These are phyloP conservation scores for Lepus americanus DNA, from an alignment of 2,113 vertebrate genomes.

Conservation along the genomic window DNA sequence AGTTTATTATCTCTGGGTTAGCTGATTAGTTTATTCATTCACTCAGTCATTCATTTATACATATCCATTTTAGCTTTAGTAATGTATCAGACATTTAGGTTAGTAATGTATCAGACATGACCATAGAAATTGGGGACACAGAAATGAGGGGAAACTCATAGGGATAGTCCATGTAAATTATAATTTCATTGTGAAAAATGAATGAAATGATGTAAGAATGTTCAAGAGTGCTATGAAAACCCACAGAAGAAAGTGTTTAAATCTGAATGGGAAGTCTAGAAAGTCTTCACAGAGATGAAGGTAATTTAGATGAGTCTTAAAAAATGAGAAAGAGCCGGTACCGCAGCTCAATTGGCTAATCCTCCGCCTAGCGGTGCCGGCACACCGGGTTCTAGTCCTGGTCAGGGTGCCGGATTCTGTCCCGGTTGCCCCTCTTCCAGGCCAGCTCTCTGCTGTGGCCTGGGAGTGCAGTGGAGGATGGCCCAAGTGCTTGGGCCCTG, in stretches of 20 bases:
- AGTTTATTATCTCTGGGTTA: constrained; percentile 32
- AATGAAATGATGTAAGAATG: constrained; percentile 8
- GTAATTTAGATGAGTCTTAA: constrained; percentile 44
- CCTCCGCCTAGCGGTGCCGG: too few relatives aligned
- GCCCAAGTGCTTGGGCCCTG: too few relatives aligned
- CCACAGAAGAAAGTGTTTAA: constrained; percentile 39
- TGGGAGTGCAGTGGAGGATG: too few relatives aligned
- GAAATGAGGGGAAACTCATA: background rate
- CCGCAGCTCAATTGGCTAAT: too few relatives aligned
- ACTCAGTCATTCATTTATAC: constrained; percentile 3
- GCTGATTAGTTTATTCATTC: constrained; percentile 43
- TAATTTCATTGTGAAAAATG: constrained; percentile 52
- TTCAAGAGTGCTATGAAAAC: background rate
- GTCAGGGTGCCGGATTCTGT: too few relatives aligned
- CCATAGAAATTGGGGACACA: background rate
- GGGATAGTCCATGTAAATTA: background rate
- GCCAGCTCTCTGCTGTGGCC: too few relatives aligned
- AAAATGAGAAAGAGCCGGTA: background rate
- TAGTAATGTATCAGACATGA: constrained; percentile 35
- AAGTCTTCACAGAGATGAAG: background rate
- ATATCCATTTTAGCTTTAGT: constrained; percentile 61
- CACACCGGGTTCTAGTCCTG: too few relatives aligned
- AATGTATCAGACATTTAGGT: background rate
- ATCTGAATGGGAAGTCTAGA: background rate
- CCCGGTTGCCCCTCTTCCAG: too few relatives aligned